Evolutionary conservation across 2,113 vertebrate species (phyloP).

Genomic region (Dicentrarchus labrax): DNA sequence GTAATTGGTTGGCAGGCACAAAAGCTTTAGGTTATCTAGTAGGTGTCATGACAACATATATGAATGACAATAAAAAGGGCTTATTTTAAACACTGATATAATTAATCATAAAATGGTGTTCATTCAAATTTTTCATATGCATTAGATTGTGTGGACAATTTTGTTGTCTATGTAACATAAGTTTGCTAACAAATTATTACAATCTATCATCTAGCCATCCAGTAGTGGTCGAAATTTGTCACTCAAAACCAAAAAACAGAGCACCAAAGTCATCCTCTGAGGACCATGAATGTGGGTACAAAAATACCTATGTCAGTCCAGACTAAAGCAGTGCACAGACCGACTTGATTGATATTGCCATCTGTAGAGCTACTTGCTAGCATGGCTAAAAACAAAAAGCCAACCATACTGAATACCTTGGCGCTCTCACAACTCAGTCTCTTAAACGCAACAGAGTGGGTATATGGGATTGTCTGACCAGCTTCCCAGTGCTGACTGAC

Average conservation of each 20-base stretch:
- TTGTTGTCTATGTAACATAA: too few species aligned
- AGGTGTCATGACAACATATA: background rate
- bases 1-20: background rate
- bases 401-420: too few species aligned
- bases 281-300: background rate
- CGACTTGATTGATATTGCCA: background rate
- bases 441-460: background rate
- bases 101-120: background rate
- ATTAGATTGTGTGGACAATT: background rate
- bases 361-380: too few species aligned
- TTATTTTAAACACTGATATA: background rate
- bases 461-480: background rate
- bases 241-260: background rate
- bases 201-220: too few species aligned
- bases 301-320: background rate
- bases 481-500: background rate
- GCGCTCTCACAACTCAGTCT: too few species aligned
- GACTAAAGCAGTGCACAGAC: background rate
- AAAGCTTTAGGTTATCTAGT: background rate
- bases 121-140: background rate
- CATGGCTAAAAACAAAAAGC: background rate
- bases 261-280: background rate
- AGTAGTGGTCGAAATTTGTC: too few species aligned
- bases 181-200: too few species aligned
- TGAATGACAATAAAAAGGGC: background rate